Base-by-base conservation (phyloP, 2,113 vertebrate genomes). In the Chamaea fasciata region DNA sequence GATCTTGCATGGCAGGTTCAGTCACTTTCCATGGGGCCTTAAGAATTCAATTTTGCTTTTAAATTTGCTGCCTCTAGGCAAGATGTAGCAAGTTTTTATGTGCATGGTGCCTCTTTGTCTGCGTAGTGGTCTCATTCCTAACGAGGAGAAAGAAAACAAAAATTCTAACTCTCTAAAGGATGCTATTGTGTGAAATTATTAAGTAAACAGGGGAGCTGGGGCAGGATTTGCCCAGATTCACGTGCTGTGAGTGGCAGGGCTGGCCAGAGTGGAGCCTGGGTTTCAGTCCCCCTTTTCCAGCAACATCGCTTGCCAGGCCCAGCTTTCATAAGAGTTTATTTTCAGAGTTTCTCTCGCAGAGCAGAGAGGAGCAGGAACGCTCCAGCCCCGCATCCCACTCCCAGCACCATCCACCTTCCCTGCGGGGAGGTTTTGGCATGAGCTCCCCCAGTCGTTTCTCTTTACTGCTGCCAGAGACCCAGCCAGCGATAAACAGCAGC, bases 101-200 rank as follows among this genome's bases (percentile, higher is more conserved):
- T 10, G 15, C 70, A 41, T 92, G 97, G 97, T 97, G 97, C 97
- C 96, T 96, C 97, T 82, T 97, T 96, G 96, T 97, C 97, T 97
- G 96, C 67, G 1, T n/a, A 90, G 89, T 85, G 91, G 94, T 95
- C 95, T 96, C 81, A 56, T 75, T 95, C 73, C 15, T 80, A 95
- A 94, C 7, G 5, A 92, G 59, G 69, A 91, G 89, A 63, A 69
- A 60, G 53, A 86, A 91, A 94, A 77, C 84, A 78, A 78, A 79
- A 94, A 46, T 71, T 83, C 76, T 83, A 26, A 90, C 88, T 93
- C 7, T 81, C 42, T 76, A 86, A 94, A 87, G 88, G 90, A 91
- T 82, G 92, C 84, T 87, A 59, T 92, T 96, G 96, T 96, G 94
- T 64, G 94, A 90, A 94, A 90, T 89, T 42, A 77, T 77, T 46